Base-by-base conservation (phyloP, 2,797 vertebrate species). In the Discoglossus pictus region DNA sequence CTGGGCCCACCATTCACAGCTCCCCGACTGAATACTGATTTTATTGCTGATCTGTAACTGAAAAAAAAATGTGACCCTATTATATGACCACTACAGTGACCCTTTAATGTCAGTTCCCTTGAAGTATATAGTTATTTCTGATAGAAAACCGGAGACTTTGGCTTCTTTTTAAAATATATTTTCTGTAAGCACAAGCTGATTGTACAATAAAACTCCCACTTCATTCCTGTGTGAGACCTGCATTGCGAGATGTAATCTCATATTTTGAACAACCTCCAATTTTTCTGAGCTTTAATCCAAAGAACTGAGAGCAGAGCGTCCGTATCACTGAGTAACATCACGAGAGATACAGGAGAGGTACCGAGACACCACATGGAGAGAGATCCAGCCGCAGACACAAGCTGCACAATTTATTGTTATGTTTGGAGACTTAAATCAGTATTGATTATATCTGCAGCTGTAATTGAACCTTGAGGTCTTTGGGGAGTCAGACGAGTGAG, bases 371-470 rank as follows among this genome's bases (percentile, higher is more conserved):
- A 12, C 43, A 23, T 27, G 43, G 50, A 56, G 24, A 40, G 23
- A 34, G 17, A 17, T 23, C n/a, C 11, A n/a, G 10, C 51, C 35
- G 43, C 52, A 47, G 50, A 21, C 27, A 58, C 23, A 38, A 51
- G 24, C 59, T 56, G 40, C 17, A 23, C 16, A 63, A 70, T 70
- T 56, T 63, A 70, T 63, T 56, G 34, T 58, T 63, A n/a, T 56
- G 51, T 63, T 56, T 63, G 60, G 34, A 42, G 59, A 70, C 51
- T 63, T 56, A 70, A 70, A 70, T 70, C 67, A 70, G 65, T 63
- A 70, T 70, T 70, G 67, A 70, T 70, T 63, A 63, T 63, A 68
- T 63, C 67, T 70, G 67, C 18, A 63, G 52, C 18, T 63, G 60
- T 70, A 63, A 70, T 63, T 70, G 67, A 62, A 70, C 43, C 60